These are phyloP conservation scores for Operophtera brumata DNA, from an alignment of 2,888 invertebrate genomes.

Conservation along the genomic window DNA sequence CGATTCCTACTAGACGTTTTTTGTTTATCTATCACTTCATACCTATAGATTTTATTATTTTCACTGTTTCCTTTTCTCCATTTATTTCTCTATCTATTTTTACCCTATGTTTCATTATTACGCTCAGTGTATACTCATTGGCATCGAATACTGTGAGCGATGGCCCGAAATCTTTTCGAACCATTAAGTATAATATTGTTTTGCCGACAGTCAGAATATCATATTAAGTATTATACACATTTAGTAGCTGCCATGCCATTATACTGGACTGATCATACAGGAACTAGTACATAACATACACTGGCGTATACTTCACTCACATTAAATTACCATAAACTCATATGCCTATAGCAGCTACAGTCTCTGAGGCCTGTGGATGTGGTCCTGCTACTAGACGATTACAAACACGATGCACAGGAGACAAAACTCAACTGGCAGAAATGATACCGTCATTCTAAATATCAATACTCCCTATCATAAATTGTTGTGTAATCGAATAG, in stretches of 20 bases:
- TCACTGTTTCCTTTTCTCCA: slow-evolving; percentile 66
- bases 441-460: background rate
- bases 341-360: slow-evolving; percentile 71
- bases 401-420: slow-evolving; percentile 37
- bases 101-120: slow-evolving; percentile 62
- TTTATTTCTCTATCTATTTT: slow-evolving; percentile 46
- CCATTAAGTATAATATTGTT: slow-evolving; percentile 39
- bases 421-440: slow-evolving; percentile 4
- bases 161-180: slow-evolving; percentile 47
- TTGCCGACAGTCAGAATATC: slow-evolving; percentile 41
- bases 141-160: slow-evolving; percentile 49
- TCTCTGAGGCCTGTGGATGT: slow-evolving; percentile 70
- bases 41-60: slow-evolving; percentile 68
- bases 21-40: slow-evolving; percentile 76
- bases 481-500: slow-evolving; percentile 59
- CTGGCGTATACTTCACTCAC: slow-evolving; percentile 78
- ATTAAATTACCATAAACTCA: slow-evolving; percentile 69
- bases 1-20: slow-evolving; percentile 67
- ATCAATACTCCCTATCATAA: background rate
- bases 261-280: slow-evolving; percentile 71
- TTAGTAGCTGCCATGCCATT: slow-evolving; percentile 69
- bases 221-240: slow-evolving; percentile 58
- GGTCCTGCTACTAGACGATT: slow-evolving; percentile 65
- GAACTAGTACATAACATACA: slow-evolving; percentile 71
- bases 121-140: slow-evolving; percentile 66